Percentiles rank a stretch among this genome's conserved stretches.
Conservation (phyloP, 2,888 invertebrate species). For the Drosophila tanythrix region DNA sequence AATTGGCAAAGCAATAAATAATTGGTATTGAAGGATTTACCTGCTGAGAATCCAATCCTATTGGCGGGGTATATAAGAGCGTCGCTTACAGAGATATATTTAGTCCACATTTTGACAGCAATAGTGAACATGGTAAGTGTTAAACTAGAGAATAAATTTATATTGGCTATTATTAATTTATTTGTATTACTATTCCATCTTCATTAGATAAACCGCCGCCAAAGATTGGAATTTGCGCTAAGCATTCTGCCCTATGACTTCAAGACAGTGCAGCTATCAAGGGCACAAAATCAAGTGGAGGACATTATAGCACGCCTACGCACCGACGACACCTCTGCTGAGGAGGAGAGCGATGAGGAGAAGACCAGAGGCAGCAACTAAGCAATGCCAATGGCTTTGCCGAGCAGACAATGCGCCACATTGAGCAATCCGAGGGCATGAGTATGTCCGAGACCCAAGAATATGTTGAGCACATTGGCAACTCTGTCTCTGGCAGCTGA, state of each 20-base stretch:
- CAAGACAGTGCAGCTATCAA: constrained; percentile 35
- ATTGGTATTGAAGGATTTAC: constrained; percentile 18
- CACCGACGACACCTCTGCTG: constrained; percentile 28
- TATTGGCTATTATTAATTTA: too few species aligned
- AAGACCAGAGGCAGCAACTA: constrained; percentile 23
- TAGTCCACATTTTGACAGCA: constrained; percentile 55
- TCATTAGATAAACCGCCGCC: constrained; percentile 59
- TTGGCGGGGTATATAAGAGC: constrained; percentile 50
- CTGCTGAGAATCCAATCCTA: constrained; percentile 20
- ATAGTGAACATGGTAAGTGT: constrained; percentile 57
- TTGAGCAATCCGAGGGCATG: constrained; percentile 49
- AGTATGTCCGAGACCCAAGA: constrained; percentile 5
- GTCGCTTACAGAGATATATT: constrained; percentile 10
- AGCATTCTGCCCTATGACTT: constrained; percentile 57
- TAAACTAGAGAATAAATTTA: not conserved
- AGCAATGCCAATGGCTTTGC: constrained; percentile 52
- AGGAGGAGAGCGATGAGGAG: constrained; percentile 46
- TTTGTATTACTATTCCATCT: not conserved
- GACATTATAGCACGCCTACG: constrained; percentile 55
- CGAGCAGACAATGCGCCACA: constrained; percentile 57
- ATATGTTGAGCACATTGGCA: constrained; percentile 46
- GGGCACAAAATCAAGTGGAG: constrained; percentile 53
- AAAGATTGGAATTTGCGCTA: constrained; percentile 65
- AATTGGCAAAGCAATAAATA: constrained; percentile 24
- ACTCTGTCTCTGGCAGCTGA: constrained; percentile 65